Evolutionary conservation across 2,888 invertebrate genomes (phyloP).

Genomic region (Melieria crassipennis): DNA sequence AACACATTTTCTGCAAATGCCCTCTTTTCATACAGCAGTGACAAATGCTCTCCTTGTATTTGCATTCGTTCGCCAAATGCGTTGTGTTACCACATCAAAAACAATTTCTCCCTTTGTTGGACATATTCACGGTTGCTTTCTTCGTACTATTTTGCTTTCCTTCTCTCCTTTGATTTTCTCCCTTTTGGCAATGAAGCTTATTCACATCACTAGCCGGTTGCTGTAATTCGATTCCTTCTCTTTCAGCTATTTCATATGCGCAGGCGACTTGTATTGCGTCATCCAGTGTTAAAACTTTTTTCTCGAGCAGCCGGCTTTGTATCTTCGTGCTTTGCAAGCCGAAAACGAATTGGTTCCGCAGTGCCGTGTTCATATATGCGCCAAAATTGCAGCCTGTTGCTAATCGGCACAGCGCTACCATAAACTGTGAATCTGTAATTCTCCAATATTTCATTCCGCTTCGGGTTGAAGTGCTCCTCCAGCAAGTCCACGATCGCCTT

Average conservation of each 20-base stretch:
- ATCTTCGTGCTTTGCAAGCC: not conserved
- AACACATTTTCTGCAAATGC: slow-evolving; percentile 30
- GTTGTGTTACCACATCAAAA: slow-evolving; percentile 25
- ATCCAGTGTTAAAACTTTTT: not conserved
- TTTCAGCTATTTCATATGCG: slow-evolving; percentile 5
- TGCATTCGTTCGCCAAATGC: slow-evolving; percentile 26
- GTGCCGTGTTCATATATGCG: not conserved
- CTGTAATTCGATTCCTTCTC: not conserved
- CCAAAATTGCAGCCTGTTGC: slow-evolving; percentile 1
- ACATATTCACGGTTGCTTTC: too few species aligned
- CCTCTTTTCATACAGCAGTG: slow-evolving; percentile 28
- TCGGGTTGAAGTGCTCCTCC: slow-evolving; percentile 3
- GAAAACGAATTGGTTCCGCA: not conserved
- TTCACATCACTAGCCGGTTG: too few species aligned
- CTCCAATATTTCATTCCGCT: not conserved
- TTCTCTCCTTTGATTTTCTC: too few species aligned
- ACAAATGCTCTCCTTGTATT: slow-evolving; percentile 24
- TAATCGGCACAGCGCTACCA: not conserved
- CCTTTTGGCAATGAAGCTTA: too few species aligned
- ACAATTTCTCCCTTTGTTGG: slow-evolving; percentile 3
- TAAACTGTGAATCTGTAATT: not conserved
- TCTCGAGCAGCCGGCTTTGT: slow-evolving; percentile 1
- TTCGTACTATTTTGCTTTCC: too few species aligned
- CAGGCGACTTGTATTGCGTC: not conserved
- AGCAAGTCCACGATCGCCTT: not conserved